phyloP scores from a whole-genome alignment of 2,113 vertebrate species.

The Marcusenius ussheri region DNA sequence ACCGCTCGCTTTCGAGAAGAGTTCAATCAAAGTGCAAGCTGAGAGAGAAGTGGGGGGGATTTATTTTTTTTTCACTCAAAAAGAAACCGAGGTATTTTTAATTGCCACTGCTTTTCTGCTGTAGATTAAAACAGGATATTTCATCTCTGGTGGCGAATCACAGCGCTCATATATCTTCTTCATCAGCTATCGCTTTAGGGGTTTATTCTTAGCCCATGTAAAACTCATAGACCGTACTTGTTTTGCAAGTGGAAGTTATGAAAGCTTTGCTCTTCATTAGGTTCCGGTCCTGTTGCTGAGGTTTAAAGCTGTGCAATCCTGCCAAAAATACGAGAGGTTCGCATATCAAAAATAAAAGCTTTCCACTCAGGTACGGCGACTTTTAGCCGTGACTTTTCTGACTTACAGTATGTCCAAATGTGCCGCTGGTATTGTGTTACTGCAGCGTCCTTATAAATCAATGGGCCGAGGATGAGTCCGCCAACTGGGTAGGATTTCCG shows the following conservation, averaged over 20 bases:
- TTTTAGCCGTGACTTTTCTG: constrained; percentile 29
- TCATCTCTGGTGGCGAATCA: neutral
- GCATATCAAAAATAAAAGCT: constrained; percentile 23
- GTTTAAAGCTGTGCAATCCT: constrained; percentile 20
- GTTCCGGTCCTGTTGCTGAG: neutral
- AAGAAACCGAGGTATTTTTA: neutral
- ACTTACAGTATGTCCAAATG: constrained; percentile 36
- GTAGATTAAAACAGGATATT: neutral
- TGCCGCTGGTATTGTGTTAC: constrained; percentile 43
- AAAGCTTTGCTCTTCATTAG: neutral
- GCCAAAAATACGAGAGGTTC: constrained; percentile 34
- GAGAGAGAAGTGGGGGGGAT: neutral
- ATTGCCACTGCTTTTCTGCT: neutral
- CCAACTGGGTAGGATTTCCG: constrained; percentile 33
- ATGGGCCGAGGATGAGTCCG: constrained; percentile 5
- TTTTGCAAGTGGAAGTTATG: neutral
- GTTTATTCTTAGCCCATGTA: neutral
- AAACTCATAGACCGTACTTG: neutral
- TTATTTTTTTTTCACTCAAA: neutral
- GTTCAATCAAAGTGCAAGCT: constrained; percentile 2
- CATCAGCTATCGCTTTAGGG: neutral
- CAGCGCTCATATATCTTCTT: neutral
- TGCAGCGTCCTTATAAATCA: constrained; percentile 40
- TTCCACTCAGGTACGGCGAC: constrained; percentile 38
- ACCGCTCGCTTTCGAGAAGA: neutral